Evolutionary conservation across 2,113 vertebrate species (phyloP).

Genomic region (Malaclemys terrapin): DNA sequence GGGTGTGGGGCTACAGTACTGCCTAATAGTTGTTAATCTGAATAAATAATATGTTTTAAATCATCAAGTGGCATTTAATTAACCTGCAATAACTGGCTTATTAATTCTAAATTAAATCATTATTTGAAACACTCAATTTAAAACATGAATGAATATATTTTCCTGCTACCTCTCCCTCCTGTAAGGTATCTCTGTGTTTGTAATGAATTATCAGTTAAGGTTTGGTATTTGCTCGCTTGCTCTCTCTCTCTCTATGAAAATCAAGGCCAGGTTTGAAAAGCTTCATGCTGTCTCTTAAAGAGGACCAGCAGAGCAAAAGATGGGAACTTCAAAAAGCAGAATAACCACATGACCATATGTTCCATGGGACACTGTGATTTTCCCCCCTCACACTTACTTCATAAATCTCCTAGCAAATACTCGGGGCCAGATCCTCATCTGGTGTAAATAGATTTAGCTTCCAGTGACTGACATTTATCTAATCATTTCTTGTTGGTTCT

Average conservation of each 20-base stretch:
- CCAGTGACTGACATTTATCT: not conserved
- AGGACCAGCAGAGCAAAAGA: conserved; percentile 40
- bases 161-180: conserved; percentile 11
- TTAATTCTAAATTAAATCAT: conserved; percentile 79
- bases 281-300: conserved; percentile 57
- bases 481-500: not conserved
- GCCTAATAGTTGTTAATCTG: conserved; percentile 76
- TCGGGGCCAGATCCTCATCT: not conserved
- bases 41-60: conserved; percentile 82
- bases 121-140: conserved; percentile 73
- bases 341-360: conserved; percentile 25
- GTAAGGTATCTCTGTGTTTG: conserved; percentile 41
- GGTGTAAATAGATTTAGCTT: not conserved
- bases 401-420: conserved; percentile 12
- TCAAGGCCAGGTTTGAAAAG: conserved; percentile 40
- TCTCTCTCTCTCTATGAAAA: conserved; percentile 25
- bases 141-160: conserved; percentile 62
- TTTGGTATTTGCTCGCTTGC: conserved; percentile 29
- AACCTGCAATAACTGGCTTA: conserved; percentile 75
- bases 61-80: conserved; percentile 79
- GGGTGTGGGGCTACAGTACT: conserved; percentile 51
- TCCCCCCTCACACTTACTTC: conserved; percentile 3
- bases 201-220: conserved; percentile 51
- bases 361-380: conserved; percentile 26
- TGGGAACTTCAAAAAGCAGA: conserved; percentile 52